phyloP scores from a whole-genome alignment of 2,113 vertebrate genomes.

The Daboia siamensis region DNA sequence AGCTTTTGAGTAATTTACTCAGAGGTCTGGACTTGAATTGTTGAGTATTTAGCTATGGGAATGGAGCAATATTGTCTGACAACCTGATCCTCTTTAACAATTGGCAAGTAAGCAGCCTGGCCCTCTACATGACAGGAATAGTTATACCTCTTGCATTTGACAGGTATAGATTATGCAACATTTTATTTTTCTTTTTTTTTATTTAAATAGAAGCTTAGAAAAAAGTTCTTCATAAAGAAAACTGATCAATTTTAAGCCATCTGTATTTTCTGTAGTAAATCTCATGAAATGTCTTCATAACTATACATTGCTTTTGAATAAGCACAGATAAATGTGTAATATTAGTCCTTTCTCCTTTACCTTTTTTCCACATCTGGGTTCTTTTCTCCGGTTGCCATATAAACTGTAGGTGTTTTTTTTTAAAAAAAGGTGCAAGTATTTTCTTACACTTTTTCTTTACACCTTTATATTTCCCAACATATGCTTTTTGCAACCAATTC shows the following conservation, averaged over 20 bases:
- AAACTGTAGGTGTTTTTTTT: background rate
- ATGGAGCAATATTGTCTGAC: background rate
- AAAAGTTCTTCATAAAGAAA: background rate
- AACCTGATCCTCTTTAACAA: background rate
- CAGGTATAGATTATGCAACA: background rate
- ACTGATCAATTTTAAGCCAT: background rate
- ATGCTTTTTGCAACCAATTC: background rate
- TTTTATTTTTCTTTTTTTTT: background rate
- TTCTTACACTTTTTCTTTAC: background rate
- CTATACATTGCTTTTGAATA: background rate
- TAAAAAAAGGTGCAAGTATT: background rate
- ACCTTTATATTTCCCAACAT: background rate
- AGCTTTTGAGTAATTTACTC: background rate
- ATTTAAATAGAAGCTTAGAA: background rate
- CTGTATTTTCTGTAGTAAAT: background rate
- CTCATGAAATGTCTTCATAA: background rate
- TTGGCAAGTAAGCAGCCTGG: background rate
- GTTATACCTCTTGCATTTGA: background rate
- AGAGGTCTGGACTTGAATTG: background rate
- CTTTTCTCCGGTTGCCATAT: background rate
- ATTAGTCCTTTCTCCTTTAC: background rate
- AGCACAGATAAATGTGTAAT: background rate
- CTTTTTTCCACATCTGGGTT: background rate
- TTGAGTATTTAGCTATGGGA: background rate
- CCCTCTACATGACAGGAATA: background rate